phyloP scores from a whole-genome alignment of 2,797 vertebrate genomes.

The Furcifer pardalis region DNA sequence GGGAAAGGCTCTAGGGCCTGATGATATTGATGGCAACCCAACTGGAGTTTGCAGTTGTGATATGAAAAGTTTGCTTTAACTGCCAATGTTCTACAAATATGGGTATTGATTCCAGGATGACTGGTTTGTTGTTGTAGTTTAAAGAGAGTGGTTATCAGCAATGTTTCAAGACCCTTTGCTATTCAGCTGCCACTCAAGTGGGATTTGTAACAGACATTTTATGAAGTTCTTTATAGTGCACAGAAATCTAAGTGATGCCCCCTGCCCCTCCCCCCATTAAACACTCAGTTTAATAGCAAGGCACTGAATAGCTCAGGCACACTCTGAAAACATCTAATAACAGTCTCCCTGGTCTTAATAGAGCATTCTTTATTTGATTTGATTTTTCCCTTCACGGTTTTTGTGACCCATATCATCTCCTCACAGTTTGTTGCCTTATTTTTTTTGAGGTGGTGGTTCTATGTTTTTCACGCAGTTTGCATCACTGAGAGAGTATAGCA shows the following conservation, averaged over 20 bases:
- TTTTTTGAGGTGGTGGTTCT: neutral
- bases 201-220: neutral
- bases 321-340: neutral
- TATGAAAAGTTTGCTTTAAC: slow-evolving; percentile 20
- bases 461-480: too few relatives aligned
- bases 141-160: slow-evolving; percentile 3
- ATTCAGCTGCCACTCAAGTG: neutral
- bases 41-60: neutral
- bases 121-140: slow-evolving; percentile 26
- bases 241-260: neutral
- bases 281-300: neutral
- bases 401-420: too few relatives aligned
- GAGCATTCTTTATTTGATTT: neutral
- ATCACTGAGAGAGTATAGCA: too few relatives aligned
- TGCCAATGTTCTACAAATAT: neutral
- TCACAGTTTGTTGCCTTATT: too few relatives aligned
- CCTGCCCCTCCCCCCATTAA: neutral
- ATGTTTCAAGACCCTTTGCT: neutral
- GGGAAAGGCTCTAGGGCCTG: slow-evolving; percentile 4
- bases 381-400: neutral
- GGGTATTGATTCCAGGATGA: neutral
- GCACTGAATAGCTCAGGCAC: neutral
- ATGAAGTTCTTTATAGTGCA: neutral
- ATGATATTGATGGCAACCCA: slow-evolving; percentile 18
- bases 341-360: neutral